Percentiles rank a stretch among this genome's conserved stretches.
These are phyloP conservation scores for Chloroclystis v-ata DNA, from an alignment of 2,888 invertebrate genomes.

Conservation along the genomic window DNA sequence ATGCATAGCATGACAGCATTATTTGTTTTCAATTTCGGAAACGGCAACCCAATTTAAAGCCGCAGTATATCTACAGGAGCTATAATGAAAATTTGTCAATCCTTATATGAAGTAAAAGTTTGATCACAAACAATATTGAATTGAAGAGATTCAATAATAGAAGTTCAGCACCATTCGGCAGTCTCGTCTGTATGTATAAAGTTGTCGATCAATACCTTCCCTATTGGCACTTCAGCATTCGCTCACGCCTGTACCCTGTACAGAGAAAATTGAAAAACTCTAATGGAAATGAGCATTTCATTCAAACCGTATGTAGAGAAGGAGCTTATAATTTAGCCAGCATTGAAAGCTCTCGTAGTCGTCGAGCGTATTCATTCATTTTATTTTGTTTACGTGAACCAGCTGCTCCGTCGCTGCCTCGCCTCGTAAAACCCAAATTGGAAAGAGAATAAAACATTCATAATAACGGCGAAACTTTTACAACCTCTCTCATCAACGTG, in stretches of 20 bases:
- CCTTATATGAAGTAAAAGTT: conserved; percentile 8
- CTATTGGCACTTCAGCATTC: conserved; percentile 29
- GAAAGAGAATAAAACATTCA: conserved; percentile 61
- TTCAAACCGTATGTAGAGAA: conserved; percentile 43
- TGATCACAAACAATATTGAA: conserved; percentile 13
- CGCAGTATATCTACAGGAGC: neutral
- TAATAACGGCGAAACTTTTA: conserved; percentile 48
- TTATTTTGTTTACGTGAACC: conserved; percentile 66
- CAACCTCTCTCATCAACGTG: conserved; percentile 36
- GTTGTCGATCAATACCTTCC: conserved; percentile 30
- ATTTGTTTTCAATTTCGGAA: conserved; percentile 7
- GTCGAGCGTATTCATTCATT: conserved; percentile 51
- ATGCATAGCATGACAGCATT: neutral
- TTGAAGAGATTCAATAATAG: conserved; percentile 23
- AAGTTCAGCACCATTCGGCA: conserved; percentile 25
- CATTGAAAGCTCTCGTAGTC: conserved; percentile 45
- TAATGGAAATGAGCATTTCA: conserved; percentile 45
- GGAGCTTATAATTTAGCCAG: conserved; percentile 41
- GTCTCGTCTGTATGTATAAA: conserved; percentile 18
- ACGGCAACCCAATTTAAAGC: conserved; percentile 2
- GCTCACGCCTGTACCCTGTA: conserved; percentile 26
- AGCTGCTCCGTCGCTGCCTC: conserved; percentile 57
- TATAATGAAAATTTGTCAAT: neutral
- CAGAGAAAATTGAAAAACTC: conserved; percentile 39
- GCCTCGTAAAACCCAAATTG: conserved; percentile 65